These are phyloP conservation scores for Uropsilus gracilis DNA, from an alignment of 2,113 vertebrate species.

Conservation along the genomic window DNA sequence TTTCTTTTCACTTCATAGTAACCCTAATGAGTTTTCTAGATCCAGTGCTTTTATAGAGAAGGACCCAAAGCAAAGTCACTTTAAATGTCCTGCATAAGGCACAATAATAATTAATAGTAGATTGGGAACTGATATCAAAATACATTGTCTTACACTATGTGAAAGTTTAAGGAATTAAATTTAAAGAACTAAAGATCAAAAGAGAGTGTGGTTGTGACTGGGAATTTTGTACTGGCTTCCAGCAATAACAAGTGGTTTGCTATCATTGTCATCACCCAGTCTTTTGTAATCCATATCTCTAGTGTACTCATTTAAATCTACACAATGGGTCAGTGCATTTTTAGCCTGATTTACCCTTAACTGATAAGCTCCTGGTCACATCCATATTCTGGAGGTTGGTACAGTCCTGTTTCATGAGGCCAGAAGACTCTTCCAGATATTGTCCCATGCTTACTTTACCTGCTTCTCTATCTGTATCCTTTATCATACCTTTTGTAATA, in stretches of 20 bases:
- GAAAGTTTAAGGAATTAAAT: background rate
- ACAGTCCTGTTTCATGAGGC: fast-evolving
- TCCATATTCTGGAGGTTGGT: too few species aligned
- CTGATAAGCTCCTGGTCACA: too few species aligned
- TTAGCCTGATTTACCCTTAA: background rate
- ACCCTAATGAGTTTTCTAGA: background rate
- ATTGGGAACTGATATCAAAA: background rate
- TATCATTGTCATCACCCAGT: background rate
- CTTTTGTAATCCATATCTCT: background rate
- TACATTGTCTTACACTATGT: background rate
- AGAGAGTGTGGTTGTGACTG: background rate
- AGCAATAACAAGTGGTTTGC: background rate
- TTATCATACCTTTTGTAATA: background rate
- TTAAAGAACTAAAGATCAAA: background rate
- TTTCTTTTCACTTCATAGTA: background rate
- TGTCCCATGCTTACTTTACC: background rate
- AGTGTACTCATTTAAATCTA: background rate
- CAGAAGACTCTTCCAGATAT: background rate
- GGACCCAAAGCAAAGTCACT: background rate
- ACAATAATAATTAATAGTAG: background rate
- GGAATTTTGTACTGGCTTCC: background rate
- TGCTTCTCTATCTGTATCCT: background rate
- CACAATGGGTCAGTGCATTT: background rate
- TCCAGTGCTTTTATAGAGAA: background rate
- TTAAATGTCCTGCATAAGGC: background rate